Percentiles rank a stretch among this genome's conserved stretches.
Evolutionary conservation across 37 sponge, comb jelly and placozoan species (phyloP).

Genomic region (Chondrilla cf. caribensis): DNA sequence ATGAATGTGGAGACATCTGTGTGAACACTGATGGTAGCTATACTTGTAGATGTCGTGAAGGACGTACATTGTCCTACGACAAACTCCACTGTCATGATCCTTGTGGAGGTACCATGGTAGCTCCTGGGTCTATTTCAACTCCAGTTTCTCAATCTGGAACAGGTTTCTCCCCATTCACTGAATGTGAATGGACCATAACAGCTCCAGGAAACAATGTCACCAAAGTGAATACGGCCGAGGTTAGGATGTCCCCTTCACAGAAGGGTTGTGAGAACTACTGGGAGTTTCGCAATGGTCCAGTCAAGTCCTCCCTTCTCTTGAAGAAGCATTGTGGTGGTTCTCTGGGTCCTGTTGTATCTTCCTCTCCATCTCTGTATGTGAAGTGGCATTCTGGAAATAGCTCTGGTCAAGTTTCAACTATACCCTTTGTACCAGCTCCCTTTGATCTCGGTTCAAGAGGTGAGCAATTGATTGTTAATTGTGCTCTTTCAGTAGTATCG

Average conservation of each 20-base stretch:
- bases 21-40: neutral
- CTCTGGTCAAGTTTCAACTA: neutral
- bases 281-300: neutral
- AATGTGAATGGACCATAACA: conserved; percentile 9
- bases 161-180: neutral
- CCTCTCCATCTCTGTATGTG: neutral
- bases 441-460: neutral
- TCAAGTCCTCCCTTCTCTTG: neutral
- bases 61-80: neutral
- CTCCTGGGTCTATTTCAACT: neutral
- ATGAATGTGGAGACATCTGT: neutral
- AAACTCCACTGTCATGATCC: neutral
- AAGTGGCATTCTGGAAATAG: neutral
- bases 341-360: neutral
- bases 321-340: conserved; percentile 7
- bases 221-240: neutral
- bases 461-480: neutral
- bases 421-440: no score
- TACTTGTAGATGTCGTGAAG: neutral
- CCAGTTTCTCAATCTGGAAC: neutral
- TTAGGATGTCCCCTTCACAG: neutral
- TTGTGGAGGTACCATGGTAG: neutral
- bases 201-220: neutral
- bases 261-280: neutral
- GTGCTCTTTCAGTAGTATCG: neutral